Conservation (phyloP, 2,113 vertebrate species). For the Dascyllus trimaculatus region DNA sequence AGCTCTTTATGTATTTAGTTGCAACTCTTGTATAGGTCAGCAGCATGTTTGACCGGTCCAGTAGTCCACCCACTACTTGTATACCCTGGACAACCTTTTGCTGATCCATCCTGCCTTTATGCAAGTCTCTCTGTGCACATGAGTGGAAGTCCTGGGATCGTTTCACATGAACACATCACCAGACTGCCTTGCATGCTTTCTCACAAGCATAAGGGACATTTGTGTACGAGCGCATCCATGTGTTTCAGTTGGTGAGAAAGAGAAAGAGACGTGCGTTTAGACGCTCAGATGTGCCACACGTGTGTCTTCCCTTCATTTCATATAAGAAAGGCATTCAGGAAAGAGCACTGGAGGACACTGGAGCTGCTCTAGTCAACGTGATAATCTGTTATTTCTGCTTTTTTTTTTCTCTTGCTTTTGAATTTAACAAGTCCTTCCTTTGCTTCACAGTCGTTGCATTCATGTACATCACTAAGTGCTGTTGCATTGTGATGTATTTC, state of each 20-base stretch:
- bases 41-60: neutral
- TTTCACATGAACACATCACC: conserved; percentile 20
- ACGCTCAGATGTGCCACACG: too few relatives aligned
- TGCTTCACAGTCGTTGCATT: neutral
- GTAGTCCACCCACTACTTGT: neutral
- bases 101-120: neutral
- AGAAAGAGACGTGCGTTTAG: too few relatives aligned
- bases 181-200: neutral
- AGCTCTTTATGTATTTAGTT: conserved; percentile 16
- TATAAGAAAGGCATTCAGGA: neutral
- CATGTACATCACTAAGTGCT: neutral
- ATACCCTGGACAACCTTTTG: neutral
- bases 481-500: too few relatives aligned
- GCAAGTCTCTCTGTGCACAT: conserved; percentile 10
- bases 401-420: neutral
- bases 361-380: conserved; percentile 11
- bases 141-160: conserved; percentile 39
- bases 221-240: neutral
- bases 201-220: neutral
- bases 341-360: conserved; percentile 9
- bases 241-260: neutral
- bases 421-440: too few relatives aligned
- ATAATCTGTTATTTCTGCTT: conserved; percentile 7
- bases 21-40: neutral
- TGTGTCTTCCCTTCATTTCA: too few relatives aligned